Evolutionary conservation across 2,888 invertebrate genomes (phyloP), one percentile per base, ranked within the genome.

Genomic region (Oasisia sp.): DNA sequence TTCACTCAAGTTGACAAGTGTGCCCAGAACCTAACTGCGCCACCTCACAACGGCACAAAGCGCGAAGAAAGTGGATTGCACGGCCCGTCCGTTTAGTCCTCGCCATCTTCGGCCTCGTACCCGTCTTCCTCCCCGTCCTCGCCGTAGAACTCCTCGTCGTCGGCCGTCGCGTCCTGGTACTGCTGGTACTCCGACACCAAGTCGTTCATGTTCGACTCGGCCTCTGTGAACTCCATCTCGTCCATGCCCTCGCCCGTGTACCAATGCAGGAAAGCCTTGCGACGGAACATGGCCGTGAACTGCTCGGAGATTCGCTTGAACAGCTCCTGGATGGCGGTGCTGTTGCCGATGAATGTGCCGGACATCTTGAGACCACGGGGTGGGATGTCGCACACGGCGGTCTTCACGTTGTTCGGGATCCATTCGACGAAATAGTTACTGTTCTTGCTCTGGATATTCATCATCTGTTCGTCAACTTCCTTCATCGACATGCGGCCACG

Each of bases 221-320:
- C 99, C 96, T 99, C 99, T 92, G 98, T 98, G 97, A 99, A 99
- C 97, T 99, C 99, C 98, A 98, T 98, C 97, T 99, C 98, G 97
- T 99, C 99, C 99, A 99, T 99, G 74, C 99, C 99, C 97, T 99
- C 99, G 92, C 99, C 99, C 32, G 98, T 99, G 97, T 99, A 99
- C 99, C 99, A 99, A 97, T 99, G 99, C 96, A 99, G 97, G 98
- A 99, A 99, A 96, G 99, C 99, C 97, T 98, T 99, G 95, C 99
- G 98, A 94, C 98, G 97, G 97, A 99, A 99, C 99, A 99, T 98
- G 95, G 98, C 98, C 93, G 95, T 95, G 94, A 96, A 96, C 94
- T 96, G 96, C 94, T 96, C 96, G 1, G 95, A 95, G 90, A 96
- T 94, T 91, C 95, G 95, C 94, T 95, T 95, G 94, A 95, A 95